phyloP scores from a whole-genome alignment of 2,113 vertebrate species.

The Bubo scandiacus region DNA sequence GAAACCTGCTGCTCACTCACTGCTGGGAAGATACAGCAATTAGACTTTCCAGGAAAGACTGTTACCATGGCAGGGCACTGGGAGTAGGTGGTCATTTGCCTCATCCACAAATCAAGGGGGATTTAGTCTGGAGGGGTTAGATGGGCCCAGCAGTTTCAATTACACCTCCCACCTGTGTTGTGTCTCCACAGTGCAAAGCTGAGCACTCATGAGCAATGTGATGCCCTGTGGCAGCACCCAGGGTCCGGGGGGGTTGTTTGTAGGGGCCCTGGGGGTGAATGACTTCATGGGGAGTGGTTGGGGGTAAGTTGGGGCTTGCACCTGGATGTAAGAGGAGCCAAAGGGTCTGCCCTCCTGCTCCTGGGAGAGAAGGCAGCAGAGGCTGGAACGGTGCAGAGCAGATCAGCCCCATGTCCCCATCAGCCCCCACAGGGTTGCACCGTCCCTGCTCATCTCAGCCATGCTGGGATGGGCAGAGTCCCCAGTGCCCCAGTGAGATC shows the following conservation, averaged over 20 bases:
- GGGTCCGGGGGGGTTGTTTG: background rate
- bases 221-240: background rate
- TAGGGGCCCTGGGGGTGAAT: background rate
- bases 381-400: background rate
- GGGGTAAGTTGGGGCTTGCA: background rate
- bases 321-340: background rate
- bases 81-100: background rate
- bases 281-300: background rate
- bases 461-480: background rate
- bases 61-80: constrained; percentile 1
- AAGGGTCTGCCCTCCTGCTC: background rate
- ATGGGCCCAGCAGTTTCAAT: background rate
- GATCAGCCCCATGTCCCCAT: background rate
- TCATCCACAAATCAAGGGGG: background rate
- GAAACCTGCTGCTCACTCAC: background rate
- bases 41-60: background rate
- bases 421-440: background rate
- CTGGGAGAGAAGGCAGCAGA: background rate
- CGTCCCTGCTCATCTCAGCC: fast-evolving
- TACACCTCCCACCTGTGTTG: background rate
- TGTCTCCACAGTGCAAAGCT: background rate
- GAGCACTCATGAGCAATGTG: background rate
- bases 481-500: fast-evolving
- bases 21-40: background rate
- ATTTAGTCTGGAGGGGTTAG: background rate